These are phyloP conservation scores for Alosa sapidissima DNA, from an alignment of 2,797 vertebrate species.

Conservation along the genomic window DNA sequence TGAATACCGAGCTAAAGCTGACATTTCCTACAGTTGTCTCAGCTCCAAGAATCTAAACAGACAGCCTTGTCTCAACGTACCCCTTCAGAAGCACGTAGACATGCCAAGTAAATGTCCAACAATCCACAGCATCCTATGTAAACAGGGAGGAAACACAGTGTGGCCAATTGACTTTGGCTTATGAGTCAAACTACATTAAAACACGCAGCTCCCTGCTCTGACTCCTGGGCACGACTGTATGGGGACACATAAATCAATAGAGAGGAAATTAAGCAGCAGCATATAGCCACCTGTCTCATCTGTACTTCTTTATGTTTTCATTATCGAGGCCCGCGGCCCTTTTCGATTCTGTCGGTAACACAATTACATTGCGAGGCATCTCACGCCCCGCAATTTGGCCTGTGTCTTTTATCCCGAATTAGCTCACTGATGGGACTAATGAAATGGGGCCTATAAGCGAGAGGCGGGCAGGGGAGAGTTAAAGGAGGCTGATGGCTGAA, in stretches of 20 bases:
- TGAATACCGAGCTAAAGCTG: background rate
- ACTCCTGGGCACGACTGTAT: constrained; percentile 9
- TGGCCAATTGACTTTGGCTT: constrained; percentile 26
- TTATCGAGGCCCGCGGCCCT: constrained; percentile 45
- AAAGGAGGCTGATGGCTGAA: constrained; percentile 32
- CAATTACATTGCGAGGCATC: constrained; percentile 56
- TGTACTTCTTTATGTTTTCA: constrained; percentile 43
- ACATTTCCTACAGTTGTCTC: background rate
- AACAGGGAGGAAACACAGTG: background rate
- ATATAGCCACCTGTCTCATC: constrained; percentile 42
- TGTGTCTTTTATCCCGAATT: constrained; percentile 64
- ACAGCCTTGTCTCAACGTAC: constrained; percentile 10
- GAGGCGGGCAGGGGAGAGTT: background rate
- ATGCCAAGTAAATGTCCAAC: background rate
- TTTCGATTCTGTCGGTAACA: constrained; percentile 40
- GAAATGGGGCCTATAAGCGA: constrained; percentile 53
- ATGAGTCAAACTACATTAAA: constrained; percentile 27
- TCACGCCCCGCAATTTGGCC: constrained; percentile 60
- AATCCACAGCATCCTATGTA: background rate
- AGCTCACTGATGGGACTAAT: constrained; percentile 62
- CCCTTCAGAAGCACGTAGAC: background rate
- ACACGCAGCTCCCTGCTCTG: background rate
- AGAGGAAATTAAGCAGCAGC: constrained; percentile 35
- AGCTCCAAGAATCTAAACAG: background rate
- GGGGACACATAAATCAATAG: constrained; percentile 45